Base-by-base conservation (phyloP, 2,888 invertebrate genomes). In the Spisula solida region DNA sequence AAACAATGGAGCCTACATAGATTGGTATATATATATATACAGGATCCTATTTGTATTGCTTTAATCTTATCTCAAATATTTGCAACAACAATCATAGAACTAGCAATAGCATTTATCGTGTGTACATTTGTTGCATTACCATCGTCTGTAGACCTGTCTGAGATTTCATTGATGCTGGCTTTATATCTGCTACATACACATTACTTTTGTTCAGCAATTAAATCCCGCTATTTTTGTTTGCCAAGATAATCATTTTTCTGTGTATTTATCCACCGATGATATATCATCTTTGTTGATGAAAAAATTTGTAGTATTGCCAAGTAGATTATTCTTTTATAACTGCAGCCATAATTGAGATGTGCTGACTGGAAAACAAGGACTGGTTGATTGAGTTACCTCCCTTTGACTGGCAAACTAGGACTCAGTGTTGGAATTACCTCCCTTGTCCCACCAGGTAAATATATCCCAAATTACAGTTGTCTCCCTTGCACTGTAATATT, bases 131-230 rank as follows among this genome's bases (percentile, higher is more conserved):
- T 66, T n/a, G 25, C 60, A 66, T 66, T 66, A 66, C 60, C 20
- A 25, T 66, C n/a, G 60, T 66, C 60, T 66, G 25, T 66, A 25
- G n/a, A 66, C 25, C 60, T 25, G 60, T 66, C 60, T 66, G 25
- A 66, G 60, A 66, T 66, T 66, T 66, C 60, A 25, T n/a, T 66
- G 12, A n/a, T 25, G 12, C 10, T 66, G 60, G 41, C 41, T 41
- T 41, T 66, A 66, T 25, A 66, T 41, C 41, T 2, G 41, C 41
- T 66, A 25, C 60, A 25, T 25, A 66, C 25, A 66, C 60, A 66
- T 25, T 25, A 66, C 48, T 78, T 81, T 84, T 84, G 84, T 84
- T 84, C 31, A 55, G 82, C 47, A 84, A 84, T 84, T 75, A 75
- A 87, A 75, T 55, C 56, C 34, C 70, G 81, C 70, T 70, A 81